These are phyloP conservation scores for Oligia latruncula DNA, from an alignment of 2,888 invertebrate species.

Conservation along the genomic window DNA sequence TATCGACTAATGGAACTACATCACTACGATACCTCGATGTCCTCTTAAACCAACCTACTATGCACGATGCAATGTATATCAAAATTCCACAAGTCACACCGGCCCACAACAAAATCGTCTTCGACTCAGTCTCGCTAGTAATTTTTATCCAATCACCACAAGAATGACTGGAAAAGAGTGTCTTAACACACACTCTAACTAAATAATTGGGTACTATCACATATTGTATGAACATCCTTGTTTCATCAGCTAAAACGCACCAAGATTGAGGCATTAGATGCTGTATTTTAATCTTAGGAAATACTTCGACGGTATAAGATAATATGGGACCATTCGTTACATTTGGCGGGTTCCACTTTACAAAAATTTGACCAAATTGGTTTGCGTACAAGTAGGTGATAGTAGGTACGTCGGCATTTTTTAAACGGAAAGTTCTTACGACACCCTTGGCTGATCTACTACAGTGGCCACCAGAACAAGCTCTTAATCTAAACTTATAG, in stretches of 20 bases:
- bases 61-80: slow-evolving; percentile 71
- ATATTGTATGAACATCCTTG: slow-evolving; percentile 66
- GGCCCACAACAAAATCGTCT: slow-evolving; percentile 72
- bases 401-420: slow-evolving; percentile 77
- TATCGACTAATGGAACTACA: slow-evolving; percentile 77
- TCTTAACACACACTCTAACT: slow-evolving; percentile 69
- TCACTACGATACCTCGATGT: slow-evolving; percentile 67
- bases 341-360: slow-evolving; percentile 81
- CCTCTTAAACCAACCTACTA: slow-evolving; percentile 71
- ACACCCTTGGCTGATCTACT: slow-evolving; percentile 80
- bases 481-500: slow-evolving; percentile 82
- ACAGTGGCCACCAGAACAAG: slow-evolving; percentile 77
- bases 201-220: slow-evolving; percentile 70
- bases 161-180: slow-evolving; percentile 64
- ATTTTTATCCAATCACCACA: slow-evolving; percentile 67
- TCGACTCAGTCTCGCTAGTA: slow-evolving; percentile 44
- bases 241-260: slow-evolving; percentile 75
- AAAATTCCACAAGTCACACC: slow-evolving; percentile 76
- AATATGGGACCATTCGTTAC: slow-evolving; percentile 83
- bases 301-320: slow-evolving; percentile 80
- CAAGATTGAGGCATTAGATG: slow-evolving; percentile 74
- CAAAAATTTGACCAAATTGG: slow-evolving; percentile 71
- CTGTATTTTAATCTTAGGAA: slow-evolving; percentile 69
- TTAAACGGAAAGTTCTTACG: slow-evolving; percentile 77
- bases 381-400: slow-evolving; percentile 68